Conservation (phyloP, 2,113 vertebrate species). For the Sphyrna mokarran region DNA sequence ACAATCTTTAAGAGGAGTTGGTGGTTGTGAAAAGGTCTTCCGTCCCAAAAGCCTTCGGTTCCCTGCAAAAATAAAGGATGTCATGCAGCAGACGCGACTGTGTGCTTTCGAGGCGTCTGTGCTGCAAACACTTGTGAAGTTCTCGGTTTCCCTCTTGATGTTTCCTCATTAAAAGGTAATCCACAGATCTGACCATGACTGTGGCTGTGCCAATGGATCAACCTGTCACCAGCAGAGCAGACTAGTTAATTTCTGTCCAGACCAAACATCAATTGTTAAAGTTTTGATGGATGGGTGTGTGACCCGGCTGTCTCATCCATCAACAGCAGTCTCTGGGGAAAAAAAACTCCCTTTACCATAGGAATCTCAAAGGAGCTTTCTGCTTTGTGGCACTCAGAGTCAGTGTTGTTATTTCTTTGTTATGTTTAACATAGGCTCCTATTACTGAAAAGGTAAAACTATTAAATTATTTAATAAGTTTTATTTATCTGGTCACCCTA, state of each 20-base stretch:
- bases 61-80: neutral
- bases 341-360: neutral
- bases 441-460: neutral
- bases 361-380: neutral
- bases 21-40: neutral
- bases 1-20: neutral
- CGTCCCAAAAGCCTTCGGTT: neutral
- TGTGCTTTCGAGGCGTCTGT: neutral
- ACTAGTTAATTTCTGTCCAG: neutral
- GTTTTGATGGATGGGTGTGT: neutral
- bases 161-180: neutral
- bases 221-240: neutral
- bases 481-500: too few species aligned
- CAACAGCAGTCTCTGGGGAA: neutral
- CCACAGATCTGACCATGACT: neutral
- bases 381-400: neutral
- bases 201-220: neutral
- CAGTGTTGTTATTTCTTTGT: neutral
- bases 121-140: neutral
- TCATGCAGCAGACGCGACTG: neutral
- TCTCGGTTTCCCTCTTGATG: neutral
- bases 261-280: neutral
- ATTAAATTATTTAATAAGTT: neutral
- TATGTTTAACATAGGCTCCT: neutral
- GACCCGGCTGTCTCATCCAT: neutral